A percentile compares a stretch with the other conserved stretches of the same genome.
These are phyloP conservation scores for Amazonetta brasiliensis DNA, from an alignment of 2,797 vertebrate species.

Conservation along the genomic window DNA sequence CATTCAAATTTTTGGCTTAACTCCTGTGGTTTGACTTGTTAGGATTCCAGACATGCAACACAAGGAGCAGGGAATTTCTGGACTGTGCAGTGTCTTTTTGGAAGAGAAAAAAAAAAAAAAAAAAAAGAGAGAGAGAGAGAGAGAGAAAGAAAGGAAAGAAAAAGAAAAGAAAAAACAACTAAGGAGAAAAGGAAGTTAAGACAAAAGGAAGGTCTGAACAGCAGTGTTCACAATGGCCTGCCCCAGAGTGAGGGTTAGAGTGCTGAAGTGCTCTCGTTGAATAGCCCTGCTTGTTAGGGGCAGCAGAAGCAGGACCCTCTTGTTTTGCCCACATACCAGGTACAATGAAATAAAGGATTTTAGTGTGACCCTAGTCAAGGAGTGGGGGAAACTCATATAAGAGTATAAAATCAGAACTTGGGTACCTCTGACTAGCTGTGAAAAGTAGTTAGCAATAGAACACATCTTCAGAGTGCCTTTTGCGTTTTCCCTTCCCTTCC, in stretches of 20 bases:
- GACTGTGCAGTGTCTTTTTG: constrained; percentile 13
- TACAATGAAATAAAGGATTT: constrained; percentile 67
- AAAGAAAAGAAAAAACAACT: not conserved
- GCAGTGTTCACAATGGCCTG: not conserved
- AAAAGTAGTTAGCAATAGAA: not conserved
- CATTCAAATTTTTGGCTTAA: constrained; percentile 66
- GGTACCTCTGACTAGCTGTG: constrained; percentile 38
- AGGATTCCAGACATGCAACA: constrained; percentile 72
- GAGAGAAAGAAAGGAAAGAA: no score
- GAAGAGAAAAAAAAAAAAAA: not conserved
- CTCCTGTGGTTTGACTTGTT: constrained; percentile 71
- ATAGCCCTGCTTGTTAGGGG: constrained; percentile 42
- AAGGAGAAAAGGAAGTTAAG: constrained; percentile 54
- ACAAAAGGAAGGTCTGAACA: constrained; percentile 38
- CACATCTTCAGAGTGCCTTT: not conserved
- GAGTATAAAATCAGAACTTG: not conserved
- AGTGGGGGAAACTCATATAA: constrained; percentile 18
- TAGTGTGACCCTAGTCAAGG: constrained; percentile 3
- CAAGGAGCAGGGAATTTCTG: constrained; percentile 63
- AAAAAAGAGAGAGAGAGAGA: no score
- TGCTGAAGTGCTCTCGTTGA: not conserved
- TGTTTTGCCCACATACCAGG: constrained; percentile 36
- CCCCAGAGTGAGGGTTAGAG: not conserved
- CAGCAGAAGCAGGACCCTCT: constrained; percentile 48
- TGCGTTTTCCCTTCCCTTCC: no score